Conservation (phyloP, 2,888 invertebrate genomes). For the Epicampocera succincta region DNA sequence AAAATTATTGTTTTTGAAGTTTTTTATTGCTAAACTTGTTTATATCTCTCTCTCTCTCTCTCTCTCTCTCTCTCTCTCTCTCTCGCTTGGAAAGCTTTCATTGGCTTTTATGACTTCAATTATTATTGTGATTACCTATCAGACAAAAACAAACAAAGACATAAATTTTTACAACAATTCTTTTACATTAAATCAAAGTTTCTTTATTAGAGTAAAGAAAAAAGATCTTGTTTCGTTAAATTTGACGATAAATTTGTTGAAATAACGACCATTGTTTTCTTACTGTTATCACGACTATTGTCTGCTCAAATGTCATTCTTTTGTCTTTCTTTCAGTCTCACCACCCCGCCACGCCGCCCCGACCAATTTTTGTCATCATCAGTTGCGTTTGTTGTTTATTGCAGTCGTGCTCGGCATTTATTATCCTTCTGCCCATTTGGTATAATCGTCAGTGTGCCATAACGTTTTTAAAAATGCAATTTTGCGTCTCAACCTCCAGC, state of each 20-base stretch:
- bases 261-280: slow-evolving; percentile 9
- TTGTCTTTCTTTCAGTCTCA: slow-evolving; percentile 50
- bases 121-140: too few species aligned
- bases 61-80: too few species aligned
- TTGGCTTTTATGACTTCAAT: too few species aligned
- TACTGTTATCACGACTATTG: background rate
- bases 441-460: slow-evolving; percentile 83
- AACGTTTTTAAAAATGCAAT: slow-evolving; percentile 87
- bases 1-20: too few species aligned
- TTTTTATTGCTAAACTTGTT: too few species aligned
- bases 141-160: too few species aligned
- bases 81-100: too few species aligned
- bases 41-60: too few species aligned
- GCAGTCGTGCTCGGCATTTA: slow-evolving; percentile 81
- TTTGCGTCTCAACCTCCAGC: slow-evolving; percentile 86
- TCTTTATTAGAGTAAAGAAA: background rate
- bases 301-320: background rate
- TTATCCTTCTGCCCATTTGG: slow-evolving; percentile 81
- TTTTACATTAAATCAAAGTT: background rate
- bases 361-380: slow-evolving; percentile 81
- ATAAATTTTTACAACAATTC: too few species aligned
- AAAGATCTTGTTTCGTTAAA: background rate
- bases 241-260: slow-evolving; percentile 2
- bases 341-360: slow-evolving; percentile 72
- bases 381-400: slow-evolving; percentile 81